phyloP scores from a whole-genome alignment of 2,113 vertebrate genomes.

The Pseudorectes ferrugineus region DNA sequence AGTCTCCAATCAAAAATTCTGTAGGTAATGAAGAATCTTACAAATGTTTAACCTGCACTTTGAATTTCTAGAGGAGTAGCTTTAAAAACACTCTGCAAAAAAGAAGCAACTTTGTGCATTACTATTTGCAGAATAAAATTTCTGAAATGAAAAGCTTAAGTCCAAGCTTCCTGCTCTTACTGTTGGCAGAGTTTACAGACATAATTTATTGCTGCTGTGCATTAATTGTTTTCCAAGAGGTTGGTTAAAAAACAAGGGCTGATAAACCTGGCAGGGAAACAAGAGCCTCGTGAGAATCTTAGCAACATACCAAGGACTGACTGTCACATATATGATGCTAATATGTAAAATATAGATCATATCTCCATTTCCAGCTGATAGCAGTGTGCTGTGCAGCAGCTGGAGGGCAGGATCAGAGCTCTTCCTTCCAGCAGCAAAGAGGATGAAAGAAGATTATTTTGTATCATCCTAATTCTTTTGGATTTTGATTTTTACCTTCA shows the following conservation, averaged over 20 bases:
- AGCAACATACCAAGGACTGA: not conserved
- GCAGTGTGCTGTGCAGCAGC: not conserved
- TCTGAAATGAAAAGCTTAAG: not conserved
- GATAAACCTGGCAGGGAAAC: not conserved
- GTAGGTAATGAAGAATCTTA: not conserved
- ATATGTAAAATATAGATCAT: not conserved
- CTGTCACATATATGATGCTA: not conserved
- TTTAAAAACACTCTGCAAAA: not conserved
- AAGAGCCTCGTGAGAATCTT: not conserved
- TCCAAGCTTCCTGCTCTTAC: not conserved
- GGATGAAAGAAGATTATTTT: not conserved
- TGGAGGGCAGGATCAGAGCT: not conserved
- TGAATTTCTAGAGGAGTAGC: not conserved
- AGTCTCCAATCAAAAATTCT: not conserved
- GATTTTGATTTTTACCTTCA: not conserved
- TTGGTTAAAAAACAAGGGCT: not conserved
- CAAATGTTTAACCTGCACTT: not conserved
- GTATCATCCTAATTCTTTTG: not conserved
- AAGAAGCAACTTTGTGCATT: not conserved
- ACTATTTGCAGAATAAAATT: not conserved
- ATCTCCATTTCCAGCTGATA: not conserved
- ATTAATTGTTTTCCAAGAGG: not conserved
- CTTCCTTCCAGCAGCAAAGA: not conserved
- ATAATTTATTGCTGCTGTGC: not conserved
- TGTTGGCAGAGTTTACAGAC: rapidly evolving